Evolutionary conservation across 92 coral and sea anemone species (phyloP).

Genomic region (Galaxea fascicularis): DNA sequence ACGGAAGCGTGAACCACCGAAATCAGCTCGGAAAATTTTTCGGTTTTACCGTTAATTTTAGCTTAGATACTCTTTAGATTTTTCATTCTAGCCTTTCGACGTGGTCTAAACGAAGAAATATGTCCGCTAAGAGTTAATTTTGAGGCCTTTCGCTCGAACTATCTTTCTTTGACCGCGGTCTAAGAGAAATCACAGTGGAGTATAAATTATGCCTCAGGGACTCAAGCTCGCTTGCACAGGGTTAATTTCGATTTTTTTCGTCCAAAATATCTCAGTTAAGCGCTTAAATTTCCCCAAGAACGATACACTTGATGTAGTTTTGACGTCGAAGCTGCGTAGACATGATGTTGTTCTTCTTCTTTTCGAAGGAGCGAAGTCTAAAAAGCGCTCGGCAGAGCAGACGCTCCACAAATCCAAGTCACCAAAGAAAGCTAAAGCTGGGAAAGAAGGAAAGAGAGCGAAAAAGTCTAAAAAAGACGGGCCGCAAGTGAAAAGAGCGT

Average conservation of each 20-base stretch:
- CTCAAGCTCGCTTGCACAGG: slow-evolving; percentile 20
- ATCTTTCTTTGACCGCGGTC: slow-evolving; percentile 26
- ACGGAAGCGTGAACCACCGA: slow-evolving; percentile 54
- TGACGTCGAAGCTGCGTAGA: slow-evolving; percentile 67
- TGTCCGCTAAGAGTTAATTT: slow-evolving; percentile 53
- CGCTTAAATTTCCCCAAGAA: slow-evolving; percentile 37
- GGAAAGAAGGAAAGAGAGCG: slow-evolving; percentile 60
- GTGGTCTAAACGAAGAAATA: slow-evolving; percentile 54
- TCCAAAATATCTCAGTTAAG: slow-evolving; percentile 38
- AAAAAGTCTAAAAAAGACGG: slow-evolving; percentile 66
- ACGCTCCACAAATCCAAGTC: slow-evolving; percentile 62
- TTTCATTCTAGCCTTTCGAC: slow-evolving; percentile 21
- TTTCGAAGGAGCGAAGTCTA: slow-evolving; percentile 85
- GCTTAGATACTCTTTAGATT: slow-evolving; percentile 26
- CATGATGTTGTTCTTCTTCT: slow-evolving; percentile 73
- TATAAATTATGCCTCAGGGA: slow-evolving; percentile 58
- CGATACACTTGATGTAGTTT: slow-evolving; percentile 51
- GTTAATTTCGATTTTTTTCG: slow-evolving; percentile 31
- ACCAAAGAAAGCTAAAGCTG: slow-evolving; percentile 83
- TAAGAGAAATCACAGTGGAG: slow-evolving; percentile 5
- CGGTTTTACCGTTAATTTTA: slow-evolving; percentile 23
- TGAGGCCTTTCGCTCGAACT: slow-evolving; percentile 59
- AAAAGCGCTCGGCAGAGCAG: slow-evolving; percentile 86
- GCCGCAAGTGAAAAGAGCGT: slow-evolving; percentile 82
- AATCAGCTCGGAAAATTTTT: slow-evolving; percentile 30